phyloP scores from a whole-genome alignment of 2,113 vertebrate genomes.

The Hypanus sabinus region DNA sequence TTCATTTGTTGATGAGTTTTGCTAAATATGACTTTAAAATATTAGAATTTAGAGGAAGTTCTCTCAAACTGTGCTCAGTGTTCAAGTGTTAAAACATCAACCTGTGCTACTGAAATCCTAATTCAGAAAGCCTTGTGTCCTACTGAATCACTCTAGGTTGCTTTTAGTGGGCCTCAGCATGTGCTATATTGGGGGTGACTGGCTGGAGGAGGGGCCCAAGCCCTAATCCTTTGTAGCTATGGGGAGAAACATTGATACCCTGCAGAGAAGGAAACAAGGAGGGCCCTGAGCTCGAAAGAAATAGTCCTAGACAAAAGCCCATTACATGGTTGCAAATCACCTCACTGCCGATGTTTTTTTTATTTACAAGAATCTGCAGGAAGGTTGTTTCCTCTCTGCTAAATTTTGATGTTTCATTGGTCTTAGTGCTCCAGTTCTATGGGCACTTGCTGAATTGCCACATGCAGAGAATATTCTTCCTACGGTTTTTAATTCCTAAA shows the following conservation, averaged over 20 bases:
- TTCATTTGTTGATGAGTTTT: constrained; percentile 19
- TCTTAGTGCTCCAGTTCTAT: constrained; percentile 41
- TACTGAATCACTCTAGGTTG: constrained; percentile 52
- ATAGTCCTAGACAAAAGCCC: constrained; percentile 77
- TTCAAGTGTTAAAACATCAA: constrained; percentile 49
- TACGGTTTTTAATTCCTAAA: constrained; percentile 33
- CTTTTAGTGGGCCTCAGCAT: constrained; percentile 57
- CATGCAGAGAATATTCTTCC: constrained; percentile 42
- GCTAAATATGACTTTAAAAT: not conserved
- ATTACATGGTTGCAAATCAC: constrained; percentile 95
- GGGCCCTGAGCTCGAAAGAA: constrained; percentile 62
- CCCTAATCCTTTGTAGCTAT: constrained; percentile 65
- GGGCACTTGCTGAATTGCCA: constrained; percentile 50
- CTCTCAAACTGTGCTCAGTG: constrained; percentile 48
- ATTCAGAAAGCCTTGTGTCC: constrained; percentile 51
- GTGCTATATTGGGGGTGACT: constrained; percentile 59
- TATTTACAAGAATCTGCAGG: constrained; percentile 64
- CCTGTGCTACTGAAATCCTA: constrained; percentile 47
- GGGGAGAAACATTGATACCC: constrained; percentile 66
- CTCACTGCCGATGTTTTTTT: constrained; percentile 72
- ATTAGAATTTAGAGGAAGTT: constrained; percentile 42
- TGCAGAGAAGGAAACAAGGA: constrained; percentile 72
- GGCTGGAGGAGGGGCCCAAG: constrained; percentile 62
- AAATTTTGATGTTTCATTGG: constrained; percentile 53
- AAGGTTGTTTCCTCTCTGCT: constrained; percentile 63